Evolutionary conservation across 2,888 invertebrate genomes (phyloP), one percentile per base, ranked within the genome.

Genomic region (Dilophus febrilis): DNA sequence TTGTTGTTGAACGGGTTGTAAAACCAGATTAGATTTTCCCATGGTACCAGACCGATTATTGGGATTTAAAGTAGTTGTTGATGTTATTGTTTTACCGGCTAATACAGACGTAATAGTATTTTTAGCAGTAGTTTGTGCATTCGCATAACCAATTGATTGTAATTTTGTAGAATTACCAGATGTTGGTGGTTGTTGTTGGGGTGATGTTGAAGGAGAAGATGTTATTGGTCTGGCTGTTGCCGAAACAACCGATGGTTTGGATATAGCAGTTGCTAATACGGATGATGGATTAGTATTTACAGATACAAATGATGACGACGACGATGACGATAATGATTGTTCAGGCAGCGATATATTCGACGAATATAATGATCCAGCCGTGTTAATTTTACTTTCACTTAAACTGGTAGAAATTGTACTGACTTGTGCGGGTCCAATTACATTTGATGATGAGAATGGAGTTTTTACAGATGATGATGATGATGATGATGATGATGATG

Each of bases 91-190:
- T 55, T 75, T 70, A 3, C 82, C 82, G 3, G 82, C 82, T 44
- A 81, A 57, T 2, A 84, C 83, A 1, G 78, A 82, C 0, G 85
- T 86, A 16, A 85, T 79, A 0, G 85, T 84, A 53, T 84, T 84
- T 47, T 83, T 72, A 28, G 80, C 79, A 3, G 75, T 76, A 1
- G 82, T 82, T 8, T 81, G 76, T 52, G 79, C 78, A 1, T 80
- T 80, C 3, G 42, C 42, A 35, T 40, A 47, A 18, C 34, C 22
- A 26, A 26, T 42, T 13, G 38, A 13, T 16, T 43, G 55, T 3
- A 57, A 70, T 72, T 72, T 2, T 72, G 71, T 1, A 71, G 72
- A 12, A 71, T 70, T 12, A 59, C 17, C 6, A 16, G 38, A 16
- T 49, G 26, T 52, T 48, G 3, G 53, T 8, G 22, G 22, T 22